These are phyloP conservation scores for Takifugu bimaculatus DNA, from an alignment of 2,113 vertebrate species.

Conservation along the genomic window DNA sequence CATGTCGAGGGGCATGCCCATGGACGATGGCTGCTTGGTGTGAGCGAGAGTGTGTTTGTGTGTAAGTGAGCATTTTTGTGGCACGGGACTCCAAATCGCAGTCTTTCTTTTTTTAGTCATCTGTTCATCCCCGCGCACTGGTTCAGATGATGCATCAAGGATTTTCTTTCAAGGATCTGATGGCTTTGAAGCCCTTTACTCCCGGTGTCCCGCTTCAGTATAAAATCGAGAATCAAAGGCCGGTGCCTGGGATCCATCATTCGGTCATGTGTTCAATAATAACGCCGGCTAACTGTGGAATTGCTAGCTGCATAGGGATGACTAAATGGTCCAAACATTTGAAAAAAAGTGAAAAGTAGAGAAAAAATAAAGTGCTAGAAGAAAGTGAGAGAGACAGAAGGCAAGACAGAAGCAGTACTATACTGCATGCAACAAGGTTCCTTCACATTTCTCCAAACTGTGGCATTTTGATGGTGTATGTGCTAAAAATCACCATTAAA, in stretches of 20 bases:
- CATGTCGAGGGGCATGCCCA: conserved; percentile 68
- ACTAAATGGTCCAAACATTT: conserved; percentile 43
- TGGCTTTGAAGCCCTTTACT: conserved; percentile 67
- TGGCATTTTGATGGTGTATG: conserved; percentile 32
- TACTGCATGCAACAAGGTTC: conserved; percentile 22
- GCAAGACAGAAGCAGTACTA: conserved; percentile 6
- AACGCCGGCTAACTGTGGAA: conserved; percentile 68
- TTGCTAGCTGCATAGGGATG: conserved; percentile 71
- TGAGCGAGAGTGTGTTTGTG: conserved; percentile 36
- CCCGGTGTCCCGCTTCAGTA: conserved; percentile 30
- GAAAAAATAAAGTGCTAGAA: conserved; percentile 35
- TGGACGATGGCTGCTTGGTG: conserved; percentile 61
- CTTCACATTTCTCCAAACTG: conserved; percentile 43
- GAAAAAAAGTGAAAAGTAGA: conserved; percentile 31
- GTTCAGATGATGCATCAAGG: conserved; percentile 59
- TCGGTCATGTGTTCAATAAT: conserved; percentile 61
- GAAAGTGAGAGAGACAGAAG: conserved; percentile 23
- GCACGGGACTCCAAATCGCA: conserved; percentile 35
- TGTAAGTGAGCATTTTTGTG: conserved; percentile 27
- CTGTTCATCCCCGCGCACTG: conserved; percentile 46
- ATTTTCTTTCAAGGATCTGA: conserved; percentile 43
- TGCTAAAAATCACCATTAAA: conserved; percentile 52
- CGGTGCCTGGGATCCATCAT: conserved; percentile 65
- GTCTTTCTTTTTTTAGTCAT: conserved; percentile 38
- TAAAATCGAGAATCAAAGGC: conserved; percentile 63